Percentiles rank a stretch among this genome's conserved stretches.
Conservation (phyloP, 2,888 invertebrate genomes). For the Caenorhabditis sinica region DNA sequence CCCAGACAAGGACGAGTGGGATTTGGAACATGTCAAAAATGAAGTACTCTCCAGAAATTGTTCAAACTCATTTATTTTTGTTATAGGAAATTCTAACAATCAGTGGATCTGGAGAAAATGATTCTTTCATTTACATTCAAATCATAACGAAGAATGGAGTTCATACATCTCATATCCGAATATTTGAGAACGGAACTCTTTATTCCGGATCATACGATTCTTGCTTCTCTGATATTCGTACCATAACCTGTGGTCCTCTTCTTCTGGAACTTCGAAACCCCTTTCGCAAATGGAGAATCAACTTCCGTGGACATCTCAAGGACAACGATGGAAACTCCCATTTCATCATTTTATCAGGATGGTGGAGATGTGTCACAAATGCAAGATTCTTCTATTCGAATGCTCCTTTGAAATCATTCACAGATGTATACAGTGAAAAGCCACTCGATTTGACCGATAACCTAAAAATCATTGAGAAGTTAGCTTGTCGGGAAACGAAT, state of each 20-base stretch:
- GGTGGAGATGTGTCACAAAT: constrained; percentile 74
- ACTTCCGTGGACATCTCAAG: constrained; percentile 73
- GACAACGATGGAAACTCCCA: constrained; percentile 32
- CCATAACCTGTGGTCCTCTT: constrained; percentile 67
- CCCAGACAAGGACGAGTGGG: constrained; percentile 52
- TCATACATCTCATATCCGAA: constrained; percentile 34
- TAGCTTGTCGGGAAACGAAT: neutral
- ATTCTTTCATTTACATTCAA: constrained; percentile 52
- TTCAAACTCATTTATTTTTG: no score
- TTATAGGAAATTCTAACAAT: constrained; percentile 44
- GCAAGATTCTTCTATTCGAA: constrained; percentile 70
- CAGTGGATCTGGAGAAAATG: constrained; percentile 48
- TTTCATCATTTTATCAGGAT: constrained; percentile 69
- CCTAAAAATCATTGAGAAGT: constrained; percentile 43
- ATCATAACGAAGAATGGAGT: constrained; percentile 36
- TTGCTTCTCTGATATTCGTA: constrained; percentile 5
- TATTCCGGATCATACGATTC: constrained; percentile 45
- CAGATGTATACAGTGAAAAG: constrained; percentile 36
- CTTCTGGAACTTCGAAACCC: constrained; percentile 74
- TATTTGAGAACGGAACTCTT: constrained; percentile 34
- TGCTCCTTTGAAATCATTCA: constrained; percentile 24
- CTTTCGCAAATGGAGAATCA: constrained; percentile 75
- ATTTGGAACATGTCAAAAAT: constrained; percentile 42
- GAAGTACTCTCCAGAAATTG: constrained; percentile 1
- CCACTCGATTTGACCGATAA: constrained; percentile 42